A percentile compares a stretch with the other conserved stretches of the same genome.
These are phyloP conservation scores for Psittacula cyanocephala DNA, from an alignment of 2,113 vertebrate species.

Conservation along the genomic window DNA sequence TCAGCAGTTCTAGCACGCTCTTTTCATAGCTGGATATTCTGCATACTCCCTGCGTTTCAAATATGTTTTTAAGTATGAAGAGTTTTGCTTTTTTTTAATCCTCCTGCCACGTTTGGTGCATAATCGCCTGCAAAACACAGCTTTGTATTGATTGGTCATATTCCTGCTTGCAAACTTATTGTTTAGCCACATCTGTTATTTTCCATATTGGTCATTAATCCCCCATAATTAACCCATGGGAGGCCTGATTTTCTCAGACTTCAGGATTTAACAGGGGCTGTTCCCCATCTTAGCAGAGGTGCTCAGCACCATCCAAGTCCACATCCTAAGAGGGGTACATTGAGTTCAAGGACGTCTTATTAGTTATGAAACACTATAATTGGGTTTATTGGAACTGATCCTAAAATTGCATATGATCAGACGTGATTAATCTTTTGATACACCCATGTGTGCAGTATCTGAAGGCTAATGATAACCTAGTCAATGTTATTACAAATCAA, in stretches of 20 bases:
- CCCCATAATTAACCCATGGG: not conserved
- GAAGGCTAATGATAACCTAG: not conserved
- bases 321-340: not conserved
- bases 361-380: not conserved
- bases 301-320: not conserved
- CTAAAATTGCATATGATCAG: not conserved
- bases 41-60: not conserved
- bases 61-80: not conserved
- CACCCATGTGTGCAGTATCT: not conserved
- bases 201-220: not conserved
- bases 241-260: not conserved
- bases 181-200: slow-evolving; percentile 38
- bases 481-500: not conserved
- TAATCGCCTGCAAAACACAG: not conserved
- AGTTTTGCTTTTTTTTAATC: not conserved
- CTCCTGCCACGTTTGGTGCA: not conserved
- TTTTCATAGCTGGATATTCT: not conserved
- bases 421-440: not conserved
- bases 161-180: slow-evolving; percentile 18
- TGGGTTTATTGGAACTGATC: not conserved
- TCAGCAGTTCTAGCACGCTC: not conserved
- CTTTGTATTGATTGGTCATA: not conserved
- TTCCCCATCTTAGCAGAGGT: not conserved
- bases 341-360: not conserved
- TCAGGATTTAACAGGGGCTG: not conserved